Evolutionary conservation across 2,888 invertebrate species (phyloP).

Genomic region (Atrina japonica): DNA sequence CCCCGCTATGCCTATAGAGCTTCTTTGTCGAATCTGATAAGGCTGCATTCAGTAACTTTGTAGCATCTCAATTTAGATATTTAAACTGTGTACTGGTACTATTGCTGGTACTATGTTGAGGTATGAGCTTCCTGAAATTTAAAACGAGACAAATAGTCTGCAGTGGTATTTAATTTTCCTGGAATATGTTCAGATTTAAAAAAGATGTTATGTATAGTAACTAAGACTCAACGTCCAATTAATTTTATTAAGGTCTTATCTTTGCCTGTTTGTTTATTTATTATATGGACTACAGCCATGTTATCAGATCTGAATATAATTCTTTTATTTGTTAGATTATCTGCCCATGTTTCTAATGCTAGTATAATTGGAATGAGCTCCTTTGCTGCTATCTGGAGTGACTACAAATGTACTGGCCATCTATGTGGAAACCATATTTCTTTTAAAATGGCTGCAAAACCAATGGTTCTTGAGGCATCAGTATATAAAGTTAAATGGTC

Average conservation of each 20-base stretch:
- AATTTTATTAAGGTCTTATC: constrained; percentile 30
- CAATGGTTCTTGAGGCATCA: constrained; percentile 29
- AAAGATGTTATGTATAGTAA: constrained; percentile 21
- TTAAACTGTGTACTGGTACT: constrained; percentile 5
- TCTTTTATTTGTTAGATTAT: constrained; percentile 29
- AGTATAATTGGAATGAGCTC: constrained; percentile 38
- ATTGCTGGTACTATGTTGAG: neutral
- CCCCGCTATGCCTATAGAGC: neutral
- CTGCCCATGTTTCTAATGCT: constrained; percentile 40
- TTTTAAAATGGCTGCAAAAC: constrained; percentile 32
- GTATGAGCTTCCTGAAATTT: constrained; percentile 43
- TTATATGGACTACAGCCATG: constrained; percentile 24
- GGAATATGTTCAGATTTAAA: constrained; percentile 37
- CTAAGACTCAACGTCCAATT: constrained; percentile 28
- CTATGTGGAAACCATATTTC: constrained; percentile 29
- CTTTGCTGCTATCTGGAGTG: constrained; percentile 20
- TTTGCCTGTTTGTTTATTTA: constrained; percentile 40
- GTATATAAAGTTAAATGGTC: constrained; percentile 27
- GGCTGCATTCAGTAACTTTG: constrained; percentile 6
- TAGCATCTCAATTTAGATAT: neutral
- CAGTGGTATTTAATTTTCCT: constrained; percentile 34
- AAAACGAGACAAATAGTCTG: constrained; percentile 42
- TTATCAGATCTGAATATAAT: constrained; percentile 45
- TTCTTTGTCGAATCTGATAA: neutral
- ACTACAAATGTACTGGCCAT: constrained; percentile 2